Conservation (phyloP, 2,797 vertebrate genomes). For the Pogoniulus pusillus region DNA sequence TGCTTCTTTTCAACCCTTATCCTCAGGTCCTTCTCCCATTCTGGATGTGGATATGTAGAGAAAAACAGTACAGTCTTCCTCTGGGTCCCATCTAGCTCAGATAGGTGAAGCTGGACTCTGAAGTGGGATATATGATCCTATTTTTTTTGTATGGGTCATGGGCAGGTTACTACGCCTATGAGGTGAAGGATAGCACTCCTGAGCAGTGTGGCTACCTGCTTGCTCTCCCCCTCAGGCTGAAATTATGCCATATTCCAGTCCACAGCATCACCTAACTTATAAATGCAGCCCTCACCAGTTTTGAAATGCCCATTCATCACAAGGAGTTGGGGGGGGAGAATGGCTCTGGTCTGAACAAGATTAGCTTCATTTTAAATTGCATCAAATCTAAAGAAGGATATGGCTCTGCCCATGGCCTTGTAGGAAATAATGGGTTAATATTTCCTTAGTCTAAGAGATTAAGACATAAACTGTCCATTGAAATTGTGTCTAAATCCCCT, state of each 20-base stretch:
- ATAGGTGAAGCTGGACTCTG: neutral
- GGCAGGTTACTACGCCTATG: neutral
- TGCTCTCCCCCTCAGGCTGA: neutral
- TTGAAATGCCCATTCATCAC: neutral
- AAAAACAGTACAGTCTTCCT: neutral
- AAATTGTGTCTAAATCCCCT: neutral
- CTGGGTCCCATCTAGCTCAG: neutral
- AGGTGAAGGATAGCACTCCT: neutral
- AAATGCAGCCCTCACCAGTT: neutral
- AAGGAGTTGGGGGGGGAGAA: neutral
- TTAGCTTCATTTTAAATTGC: neutral
- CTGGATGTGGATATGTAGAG: neutral
- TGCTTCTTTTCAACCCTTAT: neutral
- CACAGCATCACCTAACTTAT: neutral
- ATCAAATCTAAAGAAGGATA: neutral
- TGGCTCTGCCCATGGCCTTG: neutral
- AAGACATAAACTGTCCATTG: neutral
- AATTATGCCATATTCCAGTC: neutral
- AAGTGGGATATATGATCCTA: neutral
- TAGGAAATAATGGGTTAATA: neutral
- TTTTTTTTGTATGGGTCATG: neutral
- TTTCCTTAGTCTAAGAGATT: neutral
- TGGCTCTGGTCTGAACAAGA: neutral
- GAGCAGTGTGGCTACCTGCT: rapidly evolving
- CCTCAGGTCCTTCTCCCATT: neutral